These are phyloP conservation scores for Holothuria leucospilota DNA, from an alignment of 53 echinoderm and acorn worm genomes.

Conservation along the genomic window DNA sequence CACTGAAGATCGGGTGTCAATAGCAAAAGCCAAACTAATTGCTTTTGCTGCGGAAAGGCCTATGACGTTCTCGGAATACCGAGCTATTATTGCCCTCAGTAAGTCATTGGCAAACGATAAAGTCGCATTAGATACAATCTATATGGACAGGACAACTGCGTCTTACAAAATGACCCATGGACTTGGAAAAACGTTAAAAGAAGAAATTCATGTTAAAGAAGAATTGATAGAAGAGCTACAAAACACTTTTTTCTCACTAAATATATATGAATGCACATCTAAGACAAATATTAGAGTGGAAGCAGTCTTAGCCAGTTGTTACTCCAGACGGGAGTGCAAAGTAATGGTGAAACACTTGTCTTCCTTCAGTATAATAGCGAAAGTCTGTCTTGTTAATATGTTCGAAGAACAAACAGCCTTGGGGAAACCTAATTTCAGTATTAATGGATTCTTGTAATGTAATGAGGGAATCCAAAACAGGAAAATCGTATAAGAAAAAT, in stretches of 20 bases:
- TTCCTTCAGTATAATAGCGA: conserved; percentile 48
- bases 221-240: conserved; percentile 52
- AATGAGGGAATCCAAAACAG: conserved; percentile 55
- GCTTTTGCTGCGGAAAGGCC: conserved; percentile 57
- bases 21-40: conserved; percentile 55
- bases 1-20: conserved; percentile 55
- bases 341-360: conserved; percentile 35
- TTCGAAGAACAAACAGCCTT: conserved; percentile 54
- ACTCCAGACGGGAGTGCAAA: conserved; percentile 9
- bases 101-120: conserved; percentile 57
- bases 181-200: conserved; percentile 58
- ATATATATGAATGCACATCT: conserved; percentile 67
- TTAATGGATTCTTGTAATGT: conserved; percentile 66
- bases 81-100: conserved; percentile 47
- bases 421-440: conserved; percentile 44
- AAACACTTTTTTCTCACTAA: conserved; percentile 43
- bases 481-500: conserved; percentile 43
- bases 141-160: conserved; percentile 55
- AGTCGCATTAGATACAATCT: conserved; percentile 45
- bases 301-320: conserved; percentile 56
- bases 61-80: conserved; percentile 52
- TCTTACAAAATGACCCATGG: conserved; percentile 64
- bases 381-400: conserved; percentile 46
- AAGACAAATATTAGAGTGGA: conserved; percentile 56
- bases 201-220: too few relatives aligned